Evolutionary conservation across 2,113 vertebrate genomes (phyloP).

Genomic region (Nycticebus coucang): DNA sequence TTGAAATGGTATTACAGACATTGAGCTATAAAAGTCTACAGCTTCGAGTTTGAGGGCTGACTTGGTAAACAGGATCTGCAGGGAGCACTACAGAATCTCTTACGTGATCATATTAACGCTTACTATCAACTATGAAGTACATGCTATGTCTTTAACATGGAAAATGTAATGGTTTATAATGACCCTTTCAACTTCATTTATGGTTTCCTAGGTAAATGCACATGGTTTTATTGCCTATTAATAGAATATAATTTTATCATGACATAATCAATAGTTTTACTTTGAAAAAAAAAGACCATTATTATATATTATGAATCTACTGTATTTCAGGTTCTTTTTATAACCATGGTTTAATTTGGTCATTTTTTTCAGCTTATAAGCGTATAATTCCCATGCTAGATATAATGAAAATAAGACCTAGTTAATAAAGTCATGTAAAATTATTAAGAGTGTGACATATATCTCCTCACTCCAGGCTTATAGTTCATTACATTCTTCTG

Average conservation of each 20-base stretch:
- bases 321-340: background rate
- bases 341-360: background rate
- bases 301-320: background rate
- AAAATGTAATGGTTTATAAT: background rate
- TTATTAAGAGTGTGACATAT: background rate
- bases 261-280: slow-evolving; percentile 17
- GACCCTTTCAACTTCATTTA: background rate
- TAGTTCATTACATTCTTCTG: background rate
- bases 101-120: background rate
- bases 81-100: background rate
- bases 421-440: background rate
- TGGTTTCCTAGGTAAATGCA: background rate
- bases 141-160: background rate
- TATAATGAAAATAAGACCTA: background rate
- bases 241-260: background rate
- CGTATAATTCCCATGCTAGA: background rate
- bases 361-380: background rate
- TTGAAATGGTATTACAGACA: background rate
- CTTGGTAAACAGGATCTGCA: background rate
- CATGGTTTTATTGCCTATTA: background rate
- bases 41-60: background rate
- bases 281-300: background rate
- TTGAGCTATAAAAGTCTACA: background rate
- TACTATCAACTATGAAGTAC: background rate
- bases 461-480: background rate